Evolutionary conservation across 2,888 invertebrate genomes (phyloP).

Genomic region (Sialis lutaria): DNA sequence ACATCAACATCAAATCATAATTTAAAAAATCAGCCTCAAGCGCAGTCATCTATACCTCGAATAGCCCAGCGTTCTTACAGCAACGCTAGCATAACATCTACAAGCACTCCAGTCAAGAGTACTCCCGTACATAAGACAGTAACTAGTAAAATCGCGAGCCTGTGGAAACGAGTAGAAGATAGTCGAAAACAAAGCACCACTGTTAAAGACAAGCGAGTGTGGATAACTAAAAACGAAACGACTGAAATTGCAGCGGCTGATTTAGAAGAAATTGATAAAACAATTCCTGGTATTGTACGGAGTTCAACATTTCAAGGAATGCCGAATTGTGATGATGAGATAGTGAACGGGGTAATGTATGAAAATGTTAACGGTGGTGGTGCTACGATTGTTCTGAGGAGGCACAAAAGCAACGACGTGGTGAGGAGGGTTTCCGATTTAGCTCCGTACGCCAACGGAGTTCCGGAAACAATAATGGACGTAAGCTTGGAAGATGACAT

Average conservation of each 20-base stretch:
- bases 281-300: no score
- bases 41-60: slow-evolving; percentile 12
- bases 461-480: no score
- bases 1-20: slow-evolving; percentile 37
- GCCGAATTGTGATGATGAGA: no score
- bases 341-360: no score
- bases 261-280: no score
- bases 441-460: no score
- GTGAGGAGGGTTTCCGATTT: no score
- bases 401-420: no score
- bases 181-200: slow-evolving; percentile 36
- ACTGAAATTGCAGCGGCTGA: not conserved
- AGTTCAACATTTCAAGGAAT: no score
- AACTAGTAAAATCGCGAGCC: slow-evolving; percentile 60
- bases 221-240: slow-evolving; percentile 27
- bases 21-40: slow-evolving; percentile 24
- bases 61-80: slow-evolving; percentile 30
- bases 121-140: slow-evolving; percentile 33
- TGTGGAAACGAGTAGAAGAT: slow-evolving; percentile 66
- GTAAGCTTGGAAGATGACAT: not conserved
- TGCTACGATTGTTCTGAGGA: no score
- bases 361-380: no score
- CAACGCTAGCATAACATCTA: slow-evolving; percentile 38
- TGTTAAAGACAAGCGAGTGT: slow-evolving; percentile 39
- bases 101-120: slow-evolving; percentile 20